phyloP scores from a whole-genome alignment of 2,797 vertebrate genomes.

The Ctenochaetus hawaiiensis region DNA sequence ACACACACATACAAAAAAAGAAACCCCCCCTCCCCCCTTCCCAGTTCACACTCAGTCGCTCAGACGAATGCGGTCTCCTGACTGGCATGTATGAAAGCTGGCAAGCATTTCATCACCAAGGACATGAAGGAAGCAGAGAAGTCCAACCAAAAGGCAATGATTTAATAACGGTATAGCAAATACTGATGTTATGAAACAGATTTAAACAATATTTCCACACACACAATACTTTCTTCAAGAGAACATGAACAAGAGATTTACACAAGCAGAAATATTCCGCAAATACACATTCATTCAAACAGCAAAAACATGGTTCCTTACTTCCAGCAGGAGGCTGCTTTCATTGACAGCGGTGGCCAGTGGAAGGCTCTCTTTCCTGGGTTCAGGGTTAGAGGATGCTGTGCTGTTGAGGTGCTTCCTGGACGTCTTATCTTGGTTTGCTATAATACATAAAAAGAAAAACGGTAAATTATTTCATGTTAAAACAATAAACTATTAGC shows the following conservation, averaged over 20 bases:
- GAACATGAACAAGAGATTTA: neutral
- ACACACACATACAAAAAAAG: slow-evolving; percentile 34
- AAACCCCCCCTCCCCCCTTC: neutral
- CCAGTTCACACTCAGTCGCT: slow-evolving; percentile 21
- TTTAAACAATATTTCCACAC: neutral
- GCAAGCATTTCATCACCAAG: neutral
- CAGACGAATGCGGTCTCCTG: slow-evolving; percentile 2
- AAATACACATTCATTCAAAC: neutral
- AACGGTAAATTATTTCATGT: slow-evolving; percentile 8
- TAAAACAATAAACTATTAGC: neutral
- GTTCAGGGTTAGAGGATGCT: slow-evolving; percentile 74
- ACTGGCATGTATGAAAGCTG: neutral
- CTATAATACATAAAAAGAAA: slow-evolving; percentile 48
- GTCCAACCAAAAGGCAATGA: neutral
- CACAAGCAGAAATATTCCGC: neutral
- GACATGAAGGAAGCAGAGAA: neutral
- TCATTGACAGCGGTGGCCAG: slow-evolving; percentile 65
- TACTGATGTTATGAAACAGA: neutral
- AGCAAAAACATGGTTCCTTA: slow-evolving; percentile 59
- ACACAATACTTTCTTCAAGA: neutral
- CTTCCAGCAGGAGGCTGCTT: slow-evolving; percentile 84
- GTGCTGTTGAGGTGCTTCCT: slow-evolving; percentile 74
- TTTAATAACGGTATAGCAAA: neutral
- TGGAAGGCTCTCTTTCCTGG: slow-evolving; percentile 76
- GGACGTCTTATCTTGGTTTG: slow-evolving; percentile 74